These are phyloP conservation scores for Chaenocephalus aceratus DNA, from an alignment of 2,113 vertebrate genomes.

Conservation along the genomic window DNA sequence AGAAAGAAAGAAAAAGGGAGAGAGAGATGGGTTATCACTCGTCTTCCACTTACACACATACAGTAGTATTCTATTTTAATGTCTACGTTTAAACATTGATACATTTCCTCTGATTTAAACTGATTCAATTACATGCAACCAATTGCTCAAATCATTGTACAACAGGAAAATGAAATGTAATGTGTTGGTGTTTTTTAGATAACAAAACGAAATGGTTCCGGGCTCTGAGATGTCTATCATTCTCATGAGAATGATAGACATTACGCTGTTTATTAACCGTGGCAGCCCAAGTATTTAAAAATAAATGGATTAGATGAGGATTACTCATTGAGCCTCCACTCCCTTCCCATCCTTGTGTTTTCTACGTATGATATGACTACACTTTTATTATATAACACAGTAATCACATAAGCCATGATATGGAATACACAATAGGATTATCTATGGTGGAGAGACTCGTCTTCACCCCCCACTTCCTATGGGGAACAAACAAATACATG, in stretches of 20 bases:
- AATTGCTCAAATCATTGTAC: neutral
- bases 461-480: slow-evolving; percentile 41
- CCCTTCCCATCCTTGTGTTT: slow-evolving; percentile 42
- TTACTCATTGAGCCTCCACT: slow-evolving; percentile 55
- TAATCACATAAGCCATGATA: slow-evolving; percentile 64
- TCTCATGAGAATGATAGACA: slow-evolving; percentile 37
- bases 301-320: slow-evolving; percentile 72
- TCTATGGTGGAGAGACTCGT: slow-evolving; percentile 33
- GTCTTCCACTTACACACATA: slow-evolving; percentile 1
- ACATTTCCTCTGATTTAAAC: neutral
- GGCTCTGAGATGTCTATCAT: no score
- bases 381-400: slow-evolving; percentile 42
- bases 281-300: slow-evolving; percentile 54
- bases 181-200: neutral
- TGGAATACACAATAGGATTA: slow-evolving; percentile 67
- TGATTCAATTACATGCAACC: neutral
- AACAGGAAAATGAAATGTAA: neutral
- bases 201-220: neutral
- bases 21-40: slow-evolving; percentile 10
- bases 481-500: slow-evolving; percentile 33
- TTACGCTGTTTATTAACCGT: slow-evolving; percentile 44
- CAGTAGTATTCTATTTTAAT: neutral
- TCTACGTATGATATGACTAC: slow-evolving; percentile 35
- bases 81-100: neutral
- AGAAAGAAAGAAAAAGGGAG: slow-evolving; percentile 20